phyloP scores from a whole-genome alignment of 2,797 vertebrate species.

The Aulostomus chinensis region DNA sequence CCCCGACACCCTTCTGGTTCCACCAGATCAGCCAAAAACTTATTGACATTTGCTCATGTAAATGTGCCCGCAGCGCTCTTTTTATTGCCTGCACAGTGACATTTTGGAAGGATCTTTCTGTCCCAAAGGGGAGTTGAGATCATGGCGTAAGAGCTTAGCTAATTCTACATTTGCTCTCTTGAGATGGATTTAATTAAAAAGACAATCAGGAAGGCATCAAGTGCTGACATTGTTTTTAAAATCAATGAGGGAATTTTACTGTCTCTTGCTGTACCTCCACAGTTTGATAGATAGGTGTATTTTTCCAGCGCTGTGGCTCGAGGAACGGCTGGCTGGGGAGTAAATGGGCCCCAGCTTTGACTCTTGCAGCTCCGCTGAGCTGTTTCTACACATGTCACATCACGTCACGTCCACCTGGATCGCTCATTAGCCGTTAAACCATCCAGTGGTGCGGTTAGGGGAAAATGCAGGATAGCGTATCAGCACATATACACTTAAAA shows the following conservation, averaged over 20 bases:
- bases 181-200: conserved; percentile 42
- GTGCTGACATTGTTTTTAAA: conserved; percentile 12
- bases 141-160: conserved; percentile 33
- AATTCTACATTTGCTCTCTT: conserved; percentile 28
- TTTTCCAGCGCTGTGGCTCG: conserved; percentile 20
- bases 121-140: conserved; percentile 36
- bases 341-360: conserved; percentile 47
- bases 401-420: conserved; percentile 45
- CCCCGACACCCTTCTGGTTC: conserved; percentile 12
- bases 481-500: too few relatives aligned
- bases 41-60: conserved; percentile 75
- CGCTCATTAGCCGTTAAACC: conserved; percentile 49
- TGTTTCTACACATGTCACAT: conserved; percentile 33
- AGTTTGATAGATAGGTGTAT: conserved; percentile 53
- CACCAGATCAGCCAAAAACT: conserved; percentile 18
- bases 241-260: conserved; percentile 13
- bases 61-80: conserved; percentile 60
- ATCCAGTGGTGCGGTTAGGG: too few relatives aligned
- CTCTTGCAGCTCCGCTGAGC: conserved; percentile 18
- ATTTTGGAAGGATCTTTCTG: conserved; percentile 58
- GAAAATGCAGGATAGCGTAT: too few relatives aligned
- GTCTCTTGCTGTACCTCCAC: conserved; percentile 4
- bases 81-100: conserved; percentile 66
- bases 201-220: conserved; percentile 24
- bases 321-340: conserved; percentile 41